Evolutionary conservation across 2,113 vertebrate species (phyloP).

Genomic region (Sapayoa aenigma): DNA sequence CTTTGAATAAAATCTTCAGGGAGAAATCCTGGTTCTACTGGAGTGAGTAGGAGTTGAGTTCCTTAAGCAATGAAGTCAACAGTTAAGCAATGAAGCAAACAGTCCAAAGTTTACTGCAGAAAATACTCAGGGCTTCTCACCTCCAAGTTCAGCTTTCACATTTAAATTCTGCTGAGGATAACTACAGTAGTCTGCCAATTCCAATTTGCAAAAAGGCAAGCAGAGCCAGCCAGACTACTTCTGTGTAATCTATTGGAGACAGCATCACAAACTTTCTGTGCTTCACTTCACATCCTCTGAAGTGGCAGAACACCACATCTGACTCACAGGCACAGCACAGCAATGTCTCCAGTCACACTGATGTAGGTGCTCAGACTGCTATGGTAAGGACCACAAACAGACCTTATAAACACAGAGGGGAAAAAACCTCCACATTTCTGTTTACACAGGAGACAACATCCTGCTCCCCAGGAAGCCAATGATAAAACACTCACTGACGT

Average conservation of each 20-base stretch:
- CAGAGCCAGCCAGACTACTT: slow-evolving; percentile 17
- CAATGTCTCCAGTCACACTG: neutral
- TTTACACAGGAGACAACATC: neutral
- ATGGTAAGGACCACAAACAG: neutral
- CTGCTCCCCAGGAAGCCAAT: neutral
- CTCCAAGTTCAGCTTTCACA: slow-evolving; percentile 39
- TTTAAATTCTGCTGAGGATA: slow-evolving; percentile 42
- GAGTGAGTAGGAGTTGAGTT: neutral
- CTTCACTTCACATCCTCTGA: neutral
- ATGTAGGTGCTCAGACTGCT: neutral
- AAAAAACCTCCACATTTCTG: neutral
- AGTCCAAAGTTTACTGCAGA: neutral
- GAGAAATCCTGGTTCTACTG: neutral
- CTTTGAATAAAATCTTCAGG: neutral
- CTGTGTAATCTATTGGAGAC: slow-evolving; percentile 12
- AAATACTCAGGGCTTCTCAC: slow-evolving; percentile 30
- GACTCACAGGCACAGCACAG: neutral
- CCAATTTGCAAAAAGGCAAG: neutral
- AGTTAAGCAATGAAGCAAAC: neutral
- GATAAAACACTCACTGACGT: slow-evolving; percentile 33
- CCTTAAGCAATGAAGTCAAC: slow-evolving; percentile 25
- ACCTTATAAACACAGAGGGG: neutral
- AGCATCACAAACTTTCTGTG: neutral
- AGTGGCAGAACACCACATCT: neutral
- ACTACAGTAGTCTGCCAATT: slow-evolving; percentile 19